These are phyloP conservation scores for Elmis aenea DNA, from an alignment of 2,888 invertebrate species.

Conservation along the genomic window DNA sequence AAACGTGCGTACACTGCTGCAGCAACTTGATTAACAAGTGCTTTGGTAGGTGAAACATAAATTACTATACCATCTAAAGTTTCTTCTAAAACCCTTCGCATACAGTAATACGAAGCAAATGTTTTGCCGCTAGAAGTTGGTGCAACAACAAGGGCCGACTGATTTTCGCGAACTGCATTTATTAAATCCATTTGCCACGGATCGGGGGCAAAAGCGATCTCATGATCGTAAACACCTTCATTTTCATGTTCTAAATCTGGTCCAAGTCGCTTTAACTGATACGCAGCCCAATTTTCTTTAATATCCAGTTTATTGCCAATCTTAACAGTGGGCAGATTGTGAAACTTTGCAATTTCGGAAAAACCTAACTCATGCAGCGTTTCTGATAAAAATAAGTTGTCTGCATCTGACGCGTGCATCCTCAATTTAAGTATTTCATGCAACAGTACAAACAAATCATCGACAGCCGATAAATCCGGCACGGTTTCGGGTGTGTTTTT, in stretches of 20 bases:
- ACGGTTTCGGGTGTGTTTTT: too few relatives aligned
- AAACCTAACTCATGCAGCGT: constrained; percentile 15
- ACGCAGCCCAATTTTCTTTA: constrained; percentile 18
- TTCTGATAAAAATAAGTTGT: constrained; percentile 13
- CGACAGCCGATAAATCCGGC: too few relatives aligned
- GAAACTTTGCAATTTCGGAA: constrained; percentile 17
- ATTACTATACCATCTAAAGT: too few relatives aligned
- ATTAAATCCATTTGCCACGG: constrained; percentile 40
- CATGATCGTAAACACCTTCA: constrained; percentile 12
- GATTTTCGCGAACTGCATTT: constrained; percentile 37
- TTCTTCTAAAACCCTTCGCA: constrained; percentile 41
- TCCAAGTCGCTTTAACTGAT: constrained; percentile 24
- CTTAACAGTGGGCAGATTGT: constrained; percentile 12
- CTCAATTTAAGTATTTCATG: too few relatives aligned
- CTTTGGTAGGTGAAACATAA: too few relatives aligned
- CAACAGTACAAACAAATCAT: too few relatives aligned
- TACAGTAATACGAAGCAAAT: constrained; percentile 43
- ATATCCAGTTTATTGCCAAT: constrained; percentile 2
- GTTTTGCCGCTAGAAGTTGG: constrained; percentile 44
- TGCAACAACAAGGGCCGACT: constrained; percentile 41
- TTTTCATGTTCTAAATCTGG: constrained; percentile 18
- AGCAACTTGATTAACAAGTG: too few relatives aligned
- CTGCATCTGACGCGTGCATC: too few relatives aligned
- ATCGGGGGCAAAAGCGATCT: constrained; percentile 36
- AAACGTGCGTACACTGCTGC: too few relatives aligned